Evolutionary conservation across 2,113 vertebrate genomes (phyloP).

Genomic region (Rhipidura dahli): DNA sequence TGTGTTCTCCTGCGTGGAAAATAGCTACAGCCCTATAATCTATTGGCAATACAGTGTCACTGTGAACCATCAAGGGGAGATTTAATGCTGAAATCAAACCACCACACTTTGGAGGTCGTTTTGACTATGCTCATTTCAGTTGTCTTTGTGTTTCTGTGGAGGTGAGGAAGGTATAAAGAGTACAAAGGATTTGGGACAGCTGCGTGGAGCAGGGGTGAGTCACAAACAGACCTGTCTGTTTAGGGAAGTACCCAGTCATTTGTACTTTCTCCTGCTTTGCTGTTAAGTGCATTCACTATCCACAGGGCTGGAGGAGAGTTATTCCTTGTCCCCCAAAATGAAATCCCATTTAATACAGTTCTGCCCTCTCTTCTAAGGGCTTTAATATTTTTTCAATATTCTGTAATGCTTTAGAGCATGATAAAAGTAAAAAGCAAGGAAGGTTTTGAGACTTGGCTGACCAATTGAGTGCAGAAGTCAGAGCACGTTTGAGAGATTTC

Average conservation of each 20-base stretch:
- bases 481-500: neutral
- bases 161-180: neutral
- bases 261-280: neutral
- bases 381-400: neutral
- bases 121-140: neutral
- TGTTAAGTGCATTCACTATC: neutral
- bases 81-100: conserved; percentile 1
- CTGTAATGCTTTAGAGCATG: neutral
- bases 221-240: neutral
- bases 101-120: neutral
- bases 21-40: conserved; percentile 34
- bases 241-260: neutral
- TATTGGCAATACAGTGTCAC: conserved; percentile 9
- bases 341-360: neutral
- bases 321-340: neutral
- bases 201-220: neutral
- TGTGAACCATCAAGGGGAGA: neutral
- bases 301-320: neutral
- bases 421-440: neutral
- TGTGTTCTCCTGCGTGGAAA: neutral
- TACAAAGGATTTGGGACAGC: neutral
- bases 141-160: neutral
- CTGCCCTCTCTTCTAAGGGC: neutral
- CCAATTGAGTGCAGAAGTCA: neutral
- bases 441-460: neutral